A percentile compares a stretch with the other conserved stretches of the same genome.
Evolutionary conservation across 2,797 vertebrate genomes (phyloP).

Genomic region (Adrianichthys oophorus): DNA sequence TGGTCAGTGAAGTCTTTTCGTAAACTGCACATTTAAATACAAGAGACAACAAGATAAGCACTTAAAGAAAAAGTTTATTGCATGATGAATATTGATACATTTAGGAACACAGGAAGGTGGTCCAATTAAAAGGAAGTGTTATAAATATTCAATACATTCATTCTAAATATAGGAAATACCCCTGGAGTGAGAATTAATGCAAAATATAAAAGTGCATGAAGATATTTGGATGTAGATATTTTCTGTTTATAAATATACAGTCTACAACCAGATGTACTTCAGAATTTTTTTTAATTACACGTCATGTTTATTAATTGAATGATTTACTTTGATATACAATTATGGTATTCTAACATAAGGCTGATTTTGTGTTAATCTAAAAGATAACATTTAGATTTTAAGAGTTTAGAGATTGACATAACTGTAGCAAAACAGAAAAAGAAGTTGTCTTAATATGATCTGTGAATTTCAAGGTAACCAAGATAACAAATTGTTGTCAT

Average conservation of each 20-base stretch:
- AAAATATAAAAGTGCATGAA: slow-evolving; percentile 47
- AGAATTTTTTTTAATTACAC: background rate
- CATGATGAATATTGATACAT: slow-evolving; percentile 56
- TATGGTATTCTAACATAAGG: background rate
- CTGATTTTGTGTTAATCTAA: slow-evolving; percentile 1
- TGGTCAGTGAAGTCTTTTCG: no score
- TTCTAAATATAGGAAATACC: slow-evolving; percentile 53
- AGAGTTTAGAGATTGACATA: slow-evolving; percentile 18
- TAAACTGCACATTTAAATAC: background rate
- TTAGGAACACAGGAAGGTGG: slow-evolving; percentile 38
- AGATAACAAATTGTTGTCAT: slow-evolving; percentile 6
- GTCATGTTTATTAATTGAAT: no score
- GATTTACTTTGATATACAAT: background rate
- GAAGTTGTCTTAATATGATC: slow-evolving; percentile 17
- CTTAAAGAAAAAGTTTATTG: slow-evolving; percentile 72
- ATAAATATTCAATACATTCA: slow-evolving; percentile 61
- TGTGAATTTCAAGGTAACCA: slow-evolving; percentile 62
- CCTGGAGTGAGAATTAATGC: slow-evolving; percentile 52
- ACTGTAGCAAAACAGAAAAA: slow-evolving; percentile 17
- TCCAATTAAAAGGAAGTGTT: slow-evolving; percentile 44
- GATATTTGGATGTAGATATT: slow-evolving; percentile 41
- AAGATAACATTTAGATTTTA: slow-evolving; percentile 1
- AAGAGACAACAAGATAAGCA: slow-evolving; percentile 30
- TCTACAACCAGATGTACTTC: slow-evolving; percentile 27
- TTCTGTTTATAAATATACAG: slow-evolving; percentile 28